Evolutionary conservation across 2,888 invertebrate species (phyloP), one percentile per base, ranked within the genome.

Genomic region (Cephus sareptanus): DNA sequence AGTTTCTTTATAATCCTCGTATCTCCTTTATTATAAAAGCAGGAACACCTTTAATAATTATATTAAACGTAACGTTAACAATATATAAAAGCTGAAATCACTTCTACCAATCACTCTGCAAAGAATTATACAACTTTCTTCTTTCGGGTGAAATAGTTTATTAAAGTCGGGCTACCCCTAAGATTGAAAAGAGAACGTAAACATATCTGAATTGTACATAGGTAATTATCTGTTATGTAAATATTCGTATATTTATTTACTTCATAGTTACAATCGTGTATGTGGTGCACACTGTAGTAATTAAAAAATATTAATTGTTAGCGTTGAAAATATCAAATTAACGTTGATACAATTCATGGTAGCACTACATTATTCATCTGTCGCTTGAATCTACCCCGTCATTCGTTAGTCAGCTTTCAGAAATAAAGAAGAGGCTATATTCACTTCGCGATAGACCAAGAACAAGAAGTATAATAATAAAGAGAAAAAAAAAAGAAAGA

Each of bases 221-320:
- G 56, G 56, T 56, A 56, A 56, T 86, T 83, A 88, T 87, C 81
- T 84, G 84, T 88, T 88, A 88, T 82, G 87, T 88, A 88, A 88
- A 88, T 88, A 88, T 84, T 85, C 80, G 83, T 88, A 87, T 88
- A 88, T 88, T 88, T 88, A 88, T 88, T 88, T 85, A 87, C 84
- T 82, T 85, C 83, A 85, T 87, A 88, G 84, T 86, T 88, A 88
- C 86, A 88, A 84, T 87, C 80, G 85, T 85, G 83, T 87, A 86
- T 88, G 83, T 86, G 83, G 87, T 86, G 88, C 87, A 88, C 88
- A 87, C 87, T 84, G 87, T 88, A 88, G 88, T 87, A 88, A 88
- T 87, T 87, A 88, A 84, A 87, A 84, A 83, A 81, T 88, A 84
- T 83, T 87, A 85, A 56, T 87, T 88, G 88, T 88, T 88, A 88